Evolutionary conservation across 2,113 vertebrate genomes (phyloP).

Genomic region (Antigone vipio): DNA sequence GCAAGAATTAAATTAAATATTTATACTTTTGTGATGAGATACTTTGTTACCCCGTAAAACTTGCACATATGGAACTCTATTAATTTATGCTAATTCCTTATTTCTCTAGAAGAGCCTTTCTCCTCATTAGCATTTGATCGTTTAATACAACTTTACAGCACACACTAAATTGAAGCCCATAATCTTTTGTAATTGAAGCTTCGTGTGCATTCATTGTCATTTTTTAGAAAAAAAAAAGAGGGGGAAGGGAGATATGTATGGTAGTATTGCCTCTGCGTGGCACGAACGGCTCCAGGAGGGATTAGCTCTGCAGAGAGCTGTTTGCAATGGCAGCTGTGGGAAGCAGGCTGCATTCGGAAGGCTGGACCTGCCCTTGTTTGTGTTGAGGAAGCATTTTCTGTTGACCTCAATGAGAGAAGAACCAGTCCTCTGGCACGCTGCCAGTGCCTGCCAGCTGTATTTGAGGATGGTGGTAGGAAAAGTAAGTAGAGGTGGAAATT

Average conservation of each 20-base stretch:
- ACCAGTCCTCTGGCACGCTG: background rate
- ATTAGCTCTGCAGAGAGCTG: background rate
- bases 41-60: slow-evolving; percentile 60
- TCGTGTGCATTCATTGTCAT: background rate
- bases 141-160: slow-evolving; percentile 53
- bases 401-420: background rate
- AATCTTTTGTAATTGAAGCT: slow-evolving; percentile 61
- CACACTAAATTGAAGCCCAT: slow-evolving; percentile 34
- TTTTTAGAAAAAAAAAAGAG: background rate
- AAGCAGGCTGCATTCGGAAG: background rate
- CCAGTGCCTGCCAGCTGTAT: background rate
- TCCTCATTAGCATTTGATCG: slow-evolving; percentile 60
- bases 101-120: slow-evolving; percentile 41
- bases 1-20: slow-evolving; percentile 67
- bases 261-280: background rate
- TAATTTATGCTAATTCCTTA: slow-evolving; percentile 69
- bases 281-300: background rate
- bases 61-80: slow-evolving; percentile 58
- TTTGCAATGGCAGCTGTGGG: background rate
- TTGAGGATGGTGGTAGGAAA: background rate
- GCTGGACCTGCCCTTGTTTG: background rate
- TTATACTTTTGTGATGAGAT: slow-evolving; percentile 68
- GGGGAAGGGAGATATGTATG: background rate
- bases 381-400: background rate
- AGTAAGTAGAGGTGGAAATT: background rate